Evolutionary conservation across 1,140 invertebrate species (phyloP), one percentile per base, ranked within the genome.

Genomic region (Musca domestica): DNA sequence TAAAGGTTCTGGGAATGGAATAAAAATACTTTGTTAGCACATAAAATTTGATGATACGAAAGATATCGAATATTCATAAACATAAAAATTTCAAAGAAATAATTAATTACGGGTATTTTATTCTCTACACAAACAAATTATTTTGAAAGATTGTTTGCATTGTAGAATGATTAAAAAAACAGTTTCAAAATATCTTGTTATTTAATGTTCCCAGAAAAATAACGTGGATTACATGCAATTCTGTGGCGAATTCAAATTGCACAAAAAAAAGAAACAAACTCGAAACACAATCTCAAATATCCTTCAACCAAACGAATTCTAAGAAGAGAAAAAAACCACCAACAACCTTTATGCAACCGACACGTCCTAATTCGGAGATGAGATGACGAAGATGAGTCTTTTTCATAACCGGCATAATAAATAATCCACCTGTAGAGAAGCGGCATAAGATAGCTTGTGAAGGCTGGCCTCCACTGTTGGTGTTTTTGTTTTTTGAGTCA

Each of bases 281-380:
- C 17, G 20, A 20, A 23, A 52, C 6, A 52, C 34, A 52, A 52
- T 12, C 51, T 23, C 51, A 30, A 58, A 41, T 25, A 61, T 61
- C 56, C 56, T 34, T 61, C n/a, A 61, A 61, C 27, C 15, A 61
- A 61, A 61, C n/a, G 20, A 61, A 61, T 61, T 61, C 56, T 41
- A 41, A 34, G 56, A 61, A 41, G 34, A 30, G 27, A 30, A 30
- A 30, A 30, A 54, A 30, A 58, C 48, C 20, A 19, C 0, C 48
- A 41, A 51, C 56, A 61, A 61, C 27, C 56, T 61, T 34, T 34
- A 19, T 34, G 27, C 22, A 61, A 20, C 56, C 56, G 56, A 61
- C 56, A 61, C 56, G 56, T 61, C 27, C 56, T 20, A 61, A 34
- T 34, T 34, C 30, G 14, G 14, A 61, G n/a, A 61, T 41, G 23